Base-by-base conservation (phyloP, 2,888 invertebrate species). In the Sarcophaga carnaria region DNA sequence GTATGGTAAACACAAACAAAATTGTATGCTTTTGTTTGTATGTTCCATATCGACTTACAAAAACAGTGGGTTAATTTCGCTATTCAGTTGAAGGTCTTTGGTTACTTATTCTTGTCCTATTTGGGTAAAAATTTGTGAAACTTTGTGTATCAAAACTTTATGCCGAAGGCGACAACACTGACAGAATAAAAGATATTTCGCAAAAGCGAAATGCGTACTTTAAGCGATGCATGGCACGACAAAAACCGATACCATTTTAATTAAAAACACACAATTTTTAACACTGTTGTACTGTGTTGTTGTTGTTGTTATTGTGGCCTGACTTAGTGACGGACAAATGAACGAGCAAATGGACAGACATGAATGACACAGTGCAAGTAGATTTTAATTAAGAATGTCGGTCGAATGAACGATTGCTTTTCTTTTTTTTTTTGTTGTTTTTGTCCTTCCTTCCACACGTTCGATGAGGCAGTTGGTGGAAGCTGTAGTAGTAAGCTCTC, bases 191-290 rank as follows among this genome's bases (percentile, higher is more conserved):
- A 66, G 10, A 25, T 37, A 37, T 37, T 37, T 37, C 37, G 37
- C 37, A 10, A 37, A 71, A 11, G 14, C 2, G 20, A 76, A 80
- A 47, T 37, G 25, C 45, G 54, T 76, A 27, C 47, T 69, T 25
- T 54, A 80, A 78, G 82, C 67, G 80, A 87, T 85, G 69, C 76
- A 37, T 70, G 83, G 76, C 79, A 88, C 77, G 83, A 83, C 87
- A 76, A 79, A 77, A 86, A 83, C 86, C 86, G 87, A 88, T 87
- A 89, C 87, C 84, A 89, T 88, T 89, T 89, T 89, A 89, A 89
- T 89, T 89, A 88, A 88, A 88, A 88, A 86, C 86, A 85, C 87
- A 88, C 82, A 88, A 85, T 87, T 89, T 81, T 89, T 88, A 88
- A 88, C 89, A 89, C 88, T 54, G 54, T 54, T 54, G 54, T 49